These are phyloP conservation scores for Natrix natrix DNA, from an alignment of 2,797 vertebrate genomes.

Conservation along the genomic window DNA sequence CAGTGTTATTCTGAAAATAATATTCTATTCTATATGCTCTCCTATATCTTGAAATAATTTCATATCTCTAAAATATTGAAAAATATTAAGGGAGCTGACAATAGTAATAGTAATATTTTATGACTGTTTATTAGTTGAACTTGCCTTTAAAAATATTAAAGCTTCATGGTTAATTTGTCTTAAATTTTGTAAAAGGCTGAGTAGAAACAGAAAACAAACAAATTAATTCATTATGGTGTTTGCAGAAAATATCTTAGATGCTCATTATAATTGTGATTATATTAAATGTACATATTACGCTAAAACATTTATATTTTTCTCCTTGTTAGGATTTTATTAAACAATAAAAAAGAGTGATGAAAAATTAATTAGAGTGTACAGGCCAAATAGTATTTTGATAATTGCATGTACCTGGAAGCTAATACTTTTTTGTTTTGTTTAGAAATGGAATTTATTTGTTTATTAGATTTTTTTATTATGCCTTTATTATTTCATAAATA, in stretches of 20 bases:
- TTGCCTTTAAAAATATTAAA: not conserved
- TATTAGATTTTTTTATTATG: not conserved
- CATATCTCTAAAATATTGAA: slow-evolving; percentile 18
- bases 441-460: not conserved
- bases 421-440: not conserved
- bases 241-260: slow-evolving; percentile 17
- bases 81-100: not conserved
- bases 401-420: not conserved
- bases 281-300: slow-evolving; percentile 4
- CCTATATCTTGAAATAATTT: not conserved
- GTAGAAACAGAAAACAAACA: not conserved
- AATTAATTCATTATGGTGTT: slow-evolving; percentile 27
- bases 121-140: not conserved
- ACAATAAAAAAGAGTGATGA: slow-evolving; percentile 23
- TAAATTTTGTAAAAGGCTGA: slow-evolving; percentile 13
- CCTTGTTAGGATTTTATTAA: slow-evolving; percentile 28
- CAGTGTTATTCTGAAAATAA: not conserved
- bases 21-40: not conserved
- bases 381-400: not conserved
- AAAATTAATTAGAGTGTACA: slow-evolving; percentile 24
- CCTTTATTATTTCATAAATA: not conserved
- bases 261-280: slow-evolving; percentile 14
- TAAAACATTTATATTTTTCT: slow-evolving; percentile 1
- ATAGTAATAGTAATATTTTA: not conserved
- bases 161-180: slow-evolving; percentile 15